phyloP scores from a whole-genome alignment of 2,113 vertebrate species.

The Neolamprologus devosi region DNA sequence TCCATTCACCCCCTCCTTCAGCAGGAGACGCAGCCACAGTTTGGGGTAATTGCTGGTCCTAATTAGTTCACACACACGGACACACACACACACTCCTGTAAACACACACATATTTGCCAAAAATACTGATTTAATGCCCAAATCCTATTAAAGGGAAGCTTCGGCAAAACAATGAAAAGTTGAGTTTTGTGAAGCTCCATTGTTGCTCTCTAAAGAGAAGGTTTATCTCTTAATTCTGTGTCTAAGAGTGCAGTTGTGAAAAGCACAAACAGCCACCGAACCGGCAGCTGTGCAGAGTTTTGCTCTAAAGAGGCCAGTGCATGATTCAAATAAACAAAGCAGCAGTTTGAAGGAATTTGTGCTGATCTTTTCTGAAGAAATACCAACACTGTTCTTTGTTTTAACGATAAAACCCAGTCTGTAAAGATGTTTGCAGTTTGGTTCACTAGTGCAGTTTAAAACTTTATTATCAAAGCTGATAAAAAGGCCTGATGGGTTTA shows the following conservation, averaged over 20 bases:
- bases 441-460: not conserved
- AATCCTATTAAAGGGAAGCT: constrained; percentile 28
- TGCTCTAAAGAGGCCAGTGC: not conserved
- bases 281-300: not conserved
- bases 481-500: not conserved
- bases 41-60: constrained; percentile 42
- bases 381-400: not conserved
- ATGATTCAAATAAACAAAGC: not conserved
- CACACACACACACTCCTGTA: not conserved
- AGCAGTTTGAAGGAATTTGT: not conserved
- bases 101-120: constrained; percentile 9
- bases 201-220: not conserved
- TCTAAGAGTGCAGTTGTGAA: not conserved
- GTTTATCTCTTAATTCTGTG: not conserved
- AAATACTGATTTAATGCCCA: constrained; percentile 30
- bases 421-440: not conserved
- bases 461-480: not conserved
- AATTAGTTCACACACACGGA: constrained; percentile 56
- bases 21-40: constrained; percentile 45
- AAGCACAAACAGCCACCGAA: not conserved
- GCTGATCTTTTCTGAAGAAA: not conserved
- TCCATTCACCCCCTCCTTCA: not conserved
- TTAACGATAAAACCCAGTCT: not conserved
- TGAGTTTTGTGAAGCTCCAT: not conserved
- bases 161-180: not conserved